A percentile compares a stretch with the other conserved stretches of the same genome.
Evolutionary conservation across 2,113 vertebrate species (phyloP).

Genomic region (Phodopus roborovskii): DNA sequence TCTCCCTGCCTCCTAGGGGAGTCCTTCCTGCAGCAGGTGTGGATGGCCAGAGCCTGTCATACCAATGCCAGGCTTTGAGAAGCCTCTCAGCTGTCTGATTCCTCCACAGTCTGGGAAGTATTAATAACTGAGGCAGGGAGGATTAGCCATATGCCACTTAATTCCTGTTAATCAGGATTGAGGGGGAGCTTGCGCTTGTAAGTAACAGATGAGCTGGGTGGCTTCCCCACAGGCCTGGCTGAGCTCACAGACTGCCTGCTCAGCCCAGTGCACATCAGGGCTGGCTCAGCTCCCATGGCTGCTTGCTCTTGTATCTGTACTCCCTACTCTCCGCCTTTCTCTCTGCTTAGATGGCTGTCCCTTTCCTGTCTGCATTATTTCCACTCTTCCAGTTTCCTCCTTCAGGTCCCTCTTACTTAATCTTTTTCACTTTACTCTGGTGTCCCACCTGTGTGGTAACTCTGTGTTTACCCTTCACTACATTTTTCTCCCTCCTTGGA

Average conservation of each 20-base stretch:
- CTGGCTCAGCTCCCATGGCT: not conserved
- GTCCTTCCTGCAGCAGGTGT: not conserved
- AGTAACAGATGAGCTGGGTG: slow-evolving; percentile 77
- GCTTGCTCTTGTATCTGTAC: not conserved
- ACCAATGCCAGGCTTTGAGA: not conserved
- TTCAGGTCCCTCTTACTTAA: not conserved
- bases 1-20: not conserved
- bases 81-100: not conserved
- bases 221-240: not conserved
- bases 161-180: slow-evolving; percentile 83
- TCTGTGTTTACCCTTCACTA: not conserved
- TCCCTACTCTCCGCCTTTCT: not conserved
- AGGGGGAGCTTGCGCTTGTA: slow-evolving; percentile 80
- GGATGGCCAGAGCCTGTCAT: not conserved
- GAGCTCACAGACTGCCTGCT: not conserved
- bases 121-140: slow-evolving; percentile 69
- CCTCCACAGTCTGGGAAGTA: slow-evolving; percentile 43
- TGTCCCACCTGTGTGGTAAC: not conserved
- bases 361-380: not conserved
- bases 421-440: not conserved
- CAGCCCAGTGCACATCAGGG: not conserved
- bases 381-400: not conserved
- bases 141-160: slow-evolving; percentile 85
- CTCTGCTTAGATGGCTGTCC: not conserved
- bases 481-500: slow-evolving; percentile 35